A percentile compares a stretch with the other conserved stretches of the same genome.
Conservation (phyloP, 2,888 invertebrate genomes). For the Cheilosia grossa region DNA sequence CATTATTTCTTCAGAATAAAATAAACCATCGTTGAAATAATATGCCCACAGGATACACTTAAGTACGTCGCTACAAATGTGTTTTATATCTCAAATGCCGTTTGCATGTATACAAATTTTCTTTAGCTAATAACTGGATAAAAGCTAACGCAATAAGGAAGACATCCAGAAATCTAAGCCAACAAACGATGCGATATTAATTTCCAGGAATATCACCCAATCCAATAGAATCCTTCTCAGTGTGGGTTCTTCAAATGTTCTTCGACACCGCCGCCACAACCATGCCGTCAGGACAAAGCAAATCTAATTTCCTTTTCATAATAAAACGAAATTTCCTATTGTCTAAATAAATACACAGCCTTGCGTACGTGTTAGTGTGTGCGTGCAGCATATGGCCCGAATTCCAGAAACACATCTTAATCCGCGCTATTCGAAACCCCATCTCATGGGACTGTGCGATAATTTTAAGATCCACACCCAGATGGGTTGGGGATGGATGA, state of each 20-base stretch:
- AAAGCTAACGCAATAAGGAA: constrained; percentile 15
- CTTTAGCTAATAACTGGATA: constrained; percentile 21
- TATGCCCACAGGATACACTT: no score
- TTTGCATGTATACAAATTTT: neutral
- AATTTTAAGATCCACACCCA: constrained; percentile 69
- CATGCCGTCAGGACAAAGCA: constrained; percentile 45
- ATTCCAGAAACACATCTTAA: constrained; percentile 68
- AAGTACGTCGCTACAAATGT: neutral
- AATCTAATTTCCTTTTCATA: constrained; percentile 71
- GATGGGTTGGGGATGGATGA: neutral
- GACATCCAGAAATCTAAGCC: constrained; percentile 28
- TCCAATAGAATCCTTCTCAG: constrained; percentile 52
- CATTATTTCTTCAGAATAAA: neutral
- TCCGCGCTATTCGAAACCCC: constrained; percentile 68
- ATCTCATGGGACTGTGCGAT: constrained; percentile 69
- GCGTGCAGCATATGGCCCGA: constrained; percentile 50
- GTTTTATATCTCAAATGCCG: neutral
- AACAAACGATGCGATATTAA: constrained; percentile 52
- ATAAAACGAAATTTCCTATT: constrained; percentile 66
- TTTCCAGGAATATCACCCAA: constrained; percentile 45
- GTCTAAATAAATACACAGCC: constrained; percentile 32
- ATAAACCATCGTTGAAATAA: neutral
- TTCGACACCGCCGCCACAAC: neutral
- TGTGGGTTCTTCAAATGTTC: constrained; percentile 49
- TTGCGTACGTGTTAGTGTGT: constrained; percentile 9